Base-by-base conservation (phyloP, 2,113 vertebrate species). In the Psilopsiagon aymara region DNA sequence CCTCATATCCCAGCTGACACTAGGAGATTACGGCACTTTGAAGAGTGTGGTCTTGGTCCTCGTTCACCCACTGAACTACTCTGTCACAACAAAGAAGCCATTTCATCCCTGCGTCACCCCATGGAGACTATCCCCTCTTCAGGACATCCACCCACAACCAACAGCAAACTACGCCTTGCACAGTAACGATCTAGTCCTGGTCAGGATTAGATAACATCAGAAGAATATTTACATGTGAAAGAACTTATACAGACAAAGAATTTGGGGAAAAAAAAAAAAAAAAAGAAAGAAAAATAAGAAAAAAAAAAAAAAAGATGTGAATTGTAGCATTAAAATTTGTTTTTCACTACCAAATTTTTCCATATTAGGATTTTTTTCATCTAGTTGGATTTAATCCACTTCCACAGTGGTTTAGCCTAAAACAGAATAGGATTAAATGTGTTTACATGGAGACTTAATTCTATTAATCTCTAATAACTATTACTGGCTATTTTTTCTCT, bases 331-430 rank as follows among this genome's bases (percentile, higher is more conserved):
- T 47, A 93, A 73, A 8, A 75, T 20, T 13, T 82, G 49, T 11
- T 88, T 73, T 66, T 64, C 59, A 49, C 35, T 82, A 62, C 13
- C 23, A 63, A 7, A 13, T 82, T 84, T 88, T 77, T 86, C 92
- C 92, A 82, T 93, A 86, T 86, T 93, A 93, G 79, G 75, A 92
- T 28, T 64, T 70, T 82, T 94, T 82, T 92, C 41, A 37, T 82
- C 71, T 33, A 31, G 5, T 29, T 94, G 79, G 52, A 93, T 82
- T 86, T 93, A 77, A 88, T 94, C 52, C 29, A 71, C 39, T 82
- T 94, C 55, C 53, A 93, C 60, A 64, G 37, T 44, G 49, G 33
- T 77, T 95, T 66, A 96, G 83, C 49, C 24, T 66, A 90, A 86
- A 3, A 0, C 85, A 95, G 63, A 93, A 73, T 29, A 85, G 79